A percentile compares a stretch with the other conserved stretches of the same genome.
Evolutionary conservation across 2,113 vertebrate genomes (phyloP).

Genomic region (Pseudopodoces humilis): DNA sequence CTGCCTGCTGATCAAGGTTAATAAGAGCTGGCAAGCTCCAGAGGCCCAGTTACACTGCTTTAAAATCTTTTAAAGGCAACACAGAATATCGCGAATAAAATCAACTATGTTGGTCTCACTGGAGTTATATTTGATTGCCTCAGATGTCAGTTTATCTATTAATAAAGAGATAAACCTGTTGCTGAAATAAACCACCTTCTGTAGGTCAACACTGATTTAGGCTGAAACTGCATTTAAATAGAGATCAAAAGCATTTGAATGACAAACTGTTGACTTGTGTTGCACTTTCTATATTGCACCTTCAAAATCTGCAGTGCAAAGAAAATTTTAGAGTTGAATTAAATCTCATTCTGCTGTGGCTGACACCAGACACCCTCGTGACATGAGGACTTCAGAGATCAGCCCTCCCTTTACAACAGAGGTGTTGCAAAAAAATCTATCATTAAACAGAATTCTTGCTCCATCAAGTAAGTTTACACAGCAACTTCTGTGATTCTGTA

Average conservation of each 20-base stretch:
- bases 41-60: background rate
- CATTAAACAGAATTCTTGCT: background rate
- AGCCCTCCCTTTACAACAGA: background rate
- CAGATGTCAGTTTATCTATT: background rate
- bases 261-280: background rate
- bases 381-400: background rate
- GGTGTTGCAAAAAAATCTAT: background rate
- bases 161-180: background rate
- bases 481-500: background rate
- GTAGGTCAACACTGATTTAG: background rate
- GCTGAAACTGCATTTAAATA: background rate
- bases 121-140: background rate
- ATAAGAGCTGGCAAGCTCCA: constrained; percentile 45
- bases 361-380: background rate
- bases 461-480: background rate
- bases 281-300: background rate
- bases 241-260: background rate
- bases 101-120: background rate
- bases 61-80: background rate
- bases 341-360: background rate
- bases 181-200: background rate
- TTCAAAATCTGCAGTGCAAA: background rate
- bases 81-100: background rate
- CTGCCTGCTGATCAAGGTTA: constrained; percentile 29
- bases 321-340: background rate